phyloP scores from a whole-genome alignment of 2,797 vertebrate species.

The Bryconaethiops microstoma region DNA sequence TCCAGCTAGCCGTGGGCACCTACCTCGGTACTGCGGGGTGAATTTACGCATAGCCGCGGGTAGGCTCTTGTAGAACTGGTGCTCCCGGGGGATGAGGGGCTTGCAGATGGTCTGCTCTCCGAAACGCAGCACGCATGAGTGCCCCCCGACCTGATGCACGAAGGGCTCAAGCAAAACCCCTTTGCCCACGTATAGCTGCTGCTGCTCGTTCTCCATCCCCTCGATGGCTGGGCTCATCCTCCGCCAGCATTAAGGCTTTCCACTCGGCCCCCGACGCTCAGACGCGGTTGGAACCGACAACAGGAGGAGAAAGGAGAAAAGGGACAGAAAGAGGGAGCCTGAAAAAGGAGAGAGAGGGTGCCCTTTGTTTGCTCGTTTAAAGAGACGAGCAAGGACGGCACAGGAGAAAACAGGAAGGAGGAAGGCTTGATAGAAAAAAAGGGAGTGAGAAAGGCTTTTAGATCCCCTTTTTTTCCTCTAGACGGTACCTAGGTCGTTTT shows the following conservation, averaged over 20 bases:
- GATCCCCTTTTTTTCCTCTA: slow-evolving; percentile 52
- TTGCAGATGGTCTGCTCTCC: slow-evolving; percentile 98
- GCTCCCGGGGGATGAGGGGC: slow-evolving; percentile 95
- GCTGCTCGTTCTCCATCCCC: slow-evolving; percentile 93
- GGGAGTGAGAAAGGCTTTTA: slow-evolving; percentile 39
- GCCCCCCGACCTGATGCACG: slow-evolving; percentile 98
- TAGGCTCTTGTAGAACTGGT: slow-evolving; percentile 98
- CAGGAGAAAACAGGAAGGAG: slow-evolving; percentile 70
- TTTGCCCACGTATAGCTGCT: slow-evolving; percentile 79
- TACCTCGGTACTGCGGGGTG: slow-evolving; percentile 98
- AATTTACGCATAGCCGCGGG: slow-evolving; percentile 96
- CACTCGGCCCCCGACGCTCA: slow-evolving; percentile 38
- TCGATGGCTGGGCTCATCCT: slow-evolving; percentile 99
- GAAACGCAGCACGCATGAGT: slow-evolving; percentile 98
- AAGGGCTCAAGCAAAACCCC: slow-evolving; percentile 97
- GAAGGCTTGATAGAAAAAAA: slow-evolving; percentile 49
- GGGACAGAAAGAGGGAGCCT: not conserved
- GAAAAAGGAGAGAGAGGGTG: slow-evolving; percentile 27
- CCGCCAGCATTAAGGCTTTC: slow-evolving; percentile 89
- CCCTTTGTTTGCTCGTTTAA: not conserved
- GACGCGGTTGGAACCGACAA: not conserved
- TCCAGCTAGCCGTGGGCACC: slow-evolving; percentile 60
- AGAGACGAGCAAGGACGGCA: slow-evolving; percentile 53
- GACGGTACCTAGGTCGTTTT: not conserved
- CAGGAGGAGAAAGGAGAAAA: not conserved